Base-by-base conservation (phyloP, 2,888 invertebrate genomes). In the Eudemis profundana region DNA sequence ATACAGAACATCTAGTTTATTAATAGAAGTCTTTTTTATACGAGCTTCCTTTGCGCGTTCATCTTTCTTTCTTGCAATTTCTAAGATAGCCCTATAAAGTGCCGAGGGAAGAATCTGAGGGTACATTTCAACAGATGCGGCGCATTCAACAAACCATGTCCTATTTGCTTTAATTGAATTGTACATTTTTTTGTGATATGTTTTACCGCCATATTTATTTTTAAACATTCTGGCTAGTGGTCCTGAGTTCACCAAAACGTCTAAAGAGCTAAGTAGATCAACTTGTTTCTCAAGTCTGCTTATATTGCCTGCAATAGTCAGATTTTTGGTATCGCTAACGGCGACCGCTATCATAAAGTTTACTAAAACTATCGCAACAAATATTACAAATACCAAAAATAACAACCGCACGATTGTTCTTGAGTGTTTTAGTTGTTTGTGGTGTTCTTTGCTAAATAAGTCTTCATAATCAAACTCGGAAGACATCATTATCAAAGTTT, bases 401-500 rank as follows among this genome's bases (percentile, higher is more conserved):
- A 74, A 57, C 4, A 82, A 70, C 64, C 84, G 79, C 17, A 84
- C 69, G 4, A 81, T 54, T 57, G 80, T 74, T 23, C 78, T 77
- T 0, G 78, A 68, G 59, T 72, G 70, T 64, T 70, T 72, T 59
- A 63, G 74, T 61, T 61, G 33, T 50, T 33, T 56, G 29, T 56
- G 42, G 15, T 56, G 56, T 7, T 66, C 67, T 47, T 68, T 66
- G 29, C 75, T 74, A 65, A 84, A 84, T 23, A 83, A 71, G 38
- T 75, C 75, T 3, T 70, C 68, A 66, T 86, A 84, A 65, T 86
- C 85, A 59, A 84, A 84, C 69, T 87, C 87, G 1, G 82, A 81
- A 38, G 83, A 83, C 83, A 84, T 82, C 86, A 87, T 87, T 14
- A 85, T 81, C 12, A 85, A 70, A 0, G 84, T 84, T 69, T 84